Percentiles rank a stretch among this genome's conserved stretches.
Evolutionary conservation across 2,888 invertebrate species (phyloP).

Genomic region (Macrophya annulata): DNA sequence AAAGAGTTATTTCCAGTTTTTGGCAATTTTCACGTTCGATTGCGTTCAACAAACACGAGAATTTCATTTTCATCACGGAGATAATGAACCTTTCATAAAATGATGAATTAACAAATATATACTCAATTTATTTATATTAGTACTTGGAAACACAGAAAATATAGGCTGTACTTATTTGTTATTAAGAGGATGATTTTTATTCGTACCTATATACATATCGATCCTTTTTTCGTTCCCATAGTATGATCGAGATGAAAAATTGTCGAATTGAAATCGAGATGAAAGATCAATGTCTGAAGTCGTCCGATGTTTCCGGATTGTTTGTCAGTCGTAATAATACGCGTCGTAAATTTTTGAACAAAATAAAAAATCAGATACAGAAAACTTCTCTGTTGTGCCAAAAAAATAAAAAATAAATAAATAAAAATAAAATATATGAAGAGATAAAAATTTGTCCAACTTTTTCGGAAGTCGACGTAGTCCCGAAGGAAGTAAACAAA

Average conservation of each 20-base stretch:
- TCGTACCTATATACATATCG: neutral
- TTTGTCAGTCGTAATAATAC: neutral
- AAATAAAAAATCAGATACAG: too few species aligned
- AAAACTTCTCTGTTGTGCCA: neutral
- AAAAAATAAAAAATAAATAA: neutral
- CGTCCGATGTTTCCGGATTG: neutral
- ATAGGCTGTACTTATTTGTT: too few species aligned
- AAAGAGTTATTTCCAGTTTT: neutral
- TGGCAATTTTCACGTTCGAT: slow-evolving; percentile 15
- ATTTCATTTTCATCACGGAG: neutral
- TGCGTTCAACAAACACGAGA: neutral
- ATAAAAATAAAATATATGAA: neutral
- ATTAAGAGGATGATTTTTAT: neutral
- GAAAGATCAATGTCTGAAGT: neutral
- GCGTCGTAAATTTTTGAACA: neutral
- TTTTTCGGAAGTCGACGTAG: neutral
- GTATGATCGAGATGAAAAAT: neutral
- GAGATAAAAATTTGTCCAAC: slow-evolving; percentile 9
- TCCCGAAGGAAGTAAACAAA: slow-evolving; percentile 26
- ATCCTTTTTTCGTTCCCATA: neutral
- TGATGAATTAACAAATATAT: neutral
- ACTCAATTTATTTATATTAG: too few species aligned
- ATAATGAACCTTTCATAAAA: slow-evolving; percentile 1
- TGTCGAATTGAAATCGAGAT: neutral
- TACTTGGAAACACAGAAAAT: too few species aligned